Evolutionary conservation across 2,888 invertebrate genomes (phyloP).

Genomic region (Hydropsyche betteni): DNA sequence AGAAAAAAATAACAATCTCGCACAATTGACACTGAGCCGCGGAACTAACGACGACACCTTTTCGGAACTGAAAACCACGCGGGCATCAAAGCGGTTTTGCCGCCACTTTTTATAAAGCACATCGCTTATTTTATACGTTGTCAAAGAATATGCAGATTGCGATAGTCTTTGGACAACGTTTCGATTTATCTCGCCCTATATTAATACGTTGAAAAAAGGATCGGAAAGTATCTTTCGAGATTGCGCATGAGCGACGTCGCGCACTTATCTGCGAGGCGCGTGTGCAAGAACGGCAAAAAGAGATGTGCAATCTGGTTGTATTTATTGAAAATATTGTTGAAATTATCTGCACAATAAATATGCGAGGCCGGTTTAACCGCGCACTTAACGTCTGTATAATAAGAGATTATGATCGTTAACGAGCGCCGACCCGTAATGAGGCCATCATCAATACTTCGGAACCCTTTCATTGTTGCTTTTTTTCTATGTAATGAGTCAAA

Average conservation of each 20-base stretch:
- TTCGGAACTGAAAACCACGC: neutral
- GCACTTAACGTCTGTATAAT: slow-evolving; percentile 15
- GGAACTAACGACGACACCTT: slow-evolving; percentile 16
- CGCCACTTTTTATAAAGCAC: neutral
- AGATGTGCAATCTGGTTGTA: neutral
- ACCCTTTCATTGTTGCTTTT: no score
- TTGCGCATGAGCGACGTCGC: no score
- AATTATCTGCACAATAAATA: slow-evolving; percentile 13
- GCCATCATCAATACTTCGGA: neutral
- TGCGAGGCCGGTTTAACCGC: slow-evolving; percentile 12
- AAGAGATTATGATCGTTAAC: slow-evolving; percentile 16
- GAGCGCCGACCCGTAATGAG: slow-evolving; percentile 3
- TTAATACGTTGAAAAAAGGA: neutral
- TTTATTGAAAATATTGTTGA: slow-evolving; percentile 1
- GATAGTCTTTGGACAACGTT: neutral
- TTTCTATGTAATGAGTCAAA: no score
- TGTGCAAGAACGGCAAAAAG: neutral
- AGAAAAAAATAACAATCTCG: slow-evolving; percentile 19
- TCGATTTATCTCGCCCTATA: neutral
- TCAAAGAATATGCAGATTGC: neutral
- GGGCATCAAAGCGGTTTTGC: neutral
- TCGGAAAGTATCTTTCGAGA: neutral
- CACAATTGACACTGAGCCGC: slow-evolving; percentile 32
- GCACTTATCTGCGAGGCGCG: neutral
- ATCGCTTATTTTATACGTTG: neutral